These are phyloP conservation scores for Malthinus seriepunctatus DNA, from an alignment of 2,888 invertebrate genomes.

Conservation along the genomic window DNA sequence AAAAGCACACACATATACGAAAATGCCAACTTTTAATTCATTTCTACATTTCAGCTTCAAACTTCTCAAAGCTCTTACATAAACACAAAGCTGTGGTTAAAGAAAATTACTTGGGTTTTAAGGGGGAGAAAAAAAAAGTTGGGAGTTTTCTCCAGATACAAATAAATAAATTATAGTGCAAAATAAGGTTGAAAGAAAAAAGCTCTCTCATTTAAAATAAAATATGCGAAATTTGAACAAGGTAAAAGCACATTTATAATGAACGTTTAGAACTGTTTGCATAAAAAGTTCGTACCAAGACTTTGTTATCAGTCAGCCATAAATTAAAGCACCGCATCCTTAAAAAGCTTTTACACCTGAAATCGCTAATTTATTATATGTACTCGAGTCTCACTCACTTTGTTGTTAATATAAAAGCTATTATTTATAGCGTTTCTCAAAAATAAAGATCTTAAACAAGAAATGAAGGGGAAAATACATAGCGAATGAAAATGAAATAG, in stretches of 20 bases:
- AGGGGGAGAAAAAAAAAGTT: too few species aligned
- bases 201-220: conserved; percentile 18
- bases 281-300: conserved; percentile 23
- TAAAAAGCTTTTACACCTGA: conserved; percentile 30
- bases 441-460: conserved; percentile 21
- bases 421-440: conserved; percentile 24
- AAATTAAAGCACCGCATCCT: conserved; percentile 28
- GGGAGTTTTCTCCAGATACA: background rate
- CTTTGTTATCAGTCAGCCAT: conserved; percentile 30
- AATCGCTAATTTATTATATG: conserved; percentile 30
- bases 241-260: conserved; percentile 27
- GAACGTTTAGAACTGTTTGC: conserved; percentile 27
- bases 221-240: conserved; percentile 23
- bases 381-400: conserved; percentile 28
- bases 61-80: too few species aligned
- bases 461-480: conserved; percentile 18
- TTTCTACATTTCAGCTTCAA: too few species aligned
- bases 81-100: too few species aligned
- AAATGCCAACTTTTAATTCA: too few species aligned
- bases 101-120: too few species aligned
- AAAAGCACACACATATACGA: too few species aligned
- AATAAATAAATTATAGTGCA: conserved; percentile 2
- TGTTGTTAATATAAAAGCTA: conserved; percentile 25
- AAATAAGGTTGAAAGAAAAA: background rate
- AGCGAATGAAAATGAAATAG: conserved; percentile 28